Evolutionary conservation across 2,797 vertebrate genomes (phyloP).

Genomic region (Coranthus polyacanthus): DNA sequence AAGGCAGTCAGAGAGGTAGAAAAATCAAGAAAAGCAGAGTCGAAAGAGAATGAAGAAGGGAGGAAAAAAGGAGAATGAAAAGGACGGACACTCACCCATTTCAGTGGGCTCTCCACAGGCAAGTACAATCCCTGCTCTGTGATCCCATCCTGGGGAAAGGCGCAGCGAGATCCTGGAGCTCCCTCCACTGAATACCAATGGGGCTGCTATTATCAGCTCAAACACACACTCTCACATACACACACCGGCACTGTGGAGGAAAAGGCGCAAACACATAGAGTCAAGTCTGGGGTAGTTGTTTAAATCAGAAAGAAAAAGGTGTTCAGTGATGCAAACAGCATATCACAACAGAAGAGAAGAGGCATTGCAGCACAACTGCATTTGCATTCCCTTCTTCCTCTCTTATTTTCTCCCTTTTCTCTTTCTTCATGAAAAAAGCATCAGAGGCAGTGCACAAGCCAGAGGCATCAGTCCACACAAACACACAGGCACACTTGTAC

Average conservation of each 20-base stretch:
- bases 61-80: slow-evolving; percentile 21
- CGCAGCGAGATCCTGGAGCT: slow-evolving; percentile 84
- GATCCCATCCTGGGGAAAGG: slow-evolving; percentile 85
- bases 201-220: slow-evolving; percentile 80
- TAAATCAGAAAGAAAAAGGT: slow-evolving; percentile 30
- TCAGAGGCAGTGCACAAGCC: slow-evolving; percentile 48
- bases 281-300: slow-evolving; percentile 71
- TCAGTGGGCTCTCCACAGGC: slow-evolving; percentile 79
- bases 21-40: slow-evolving; percentile 47
- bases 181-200: slow-evolving; percentile 88
- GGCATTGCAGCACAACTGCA: slow-evolving; percentile 59
- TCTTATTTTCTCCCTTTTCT: slow-evolving; percentile 40
- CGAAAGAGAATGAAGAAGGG: slow-evolving; percentile 50
- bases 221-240: slow-evolving; percentile 64
- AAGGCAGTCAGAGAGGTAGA: slow-evolving; percentile 11
- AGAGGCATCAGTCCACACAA: slow-evolving; percentile 43
- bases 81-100: slow-evolving; percentile 79
- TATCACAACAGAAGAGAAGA: slow-evolving; percentile 36
- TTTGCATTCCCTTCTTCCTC: slow-evolving; percentile 43
- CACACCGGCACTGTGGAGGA: slow-evolving; percentile 72
- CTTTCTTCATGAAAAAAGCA: slow-evolving; percentile 61
- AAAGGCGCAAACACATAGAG: slow-evolving; percentile 62
- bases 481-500: slow-evolving; percentile 39
- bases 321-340: slow-evolving; percentile 31
- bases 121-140: slow-evolving; percentile 89